Evolutionary conservation across 2,888 invertebrate genomes (phyloP).

Genomic region (Drosophila basisetae): DNA sequence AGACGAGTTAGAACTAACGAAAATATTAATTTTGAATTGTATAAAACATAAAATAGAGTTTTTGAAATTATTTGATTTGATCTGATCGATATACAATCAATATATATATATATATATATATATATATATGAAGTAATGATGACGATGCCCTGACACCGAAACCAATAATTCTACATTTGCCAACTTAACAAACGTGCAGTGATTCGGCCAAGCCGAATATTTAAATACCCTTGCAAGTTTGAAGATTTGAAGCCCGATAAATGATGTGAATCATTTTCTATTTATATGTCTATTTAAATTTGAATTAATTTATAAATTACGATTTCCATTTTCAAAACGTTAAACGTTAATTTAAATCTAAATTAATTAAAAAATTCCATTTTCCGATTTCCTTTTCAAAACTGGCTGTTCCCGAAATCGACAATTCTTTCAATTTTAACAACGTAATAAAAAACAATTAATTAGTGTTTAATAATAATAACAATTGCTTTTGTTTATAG

Average conservation of each 20-base stretch:
- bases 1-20: not conserved
- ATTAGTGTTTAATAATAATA: not conserved
- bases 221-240: conserved; percentile 23
- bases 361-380: not conserved
- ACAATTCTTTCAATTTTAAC: not conserved
- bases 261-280: not conserved
- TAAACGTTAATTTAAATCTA: not conserved
- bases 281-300: not conserved
- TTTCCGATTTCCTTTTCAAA: not conserved
- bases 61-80: not conserved
- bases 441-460: not conserved
- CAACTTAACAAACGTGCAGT: conserved; percentile 8
- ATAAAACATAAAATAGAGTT: not conserved
- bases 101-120: not conserved
- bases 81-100: not conserved
- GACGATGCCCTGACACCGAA: conserved; percentile 8
- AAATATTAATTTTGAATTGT: not conserved
- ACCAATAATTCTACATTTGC: conserved; percentile 16
- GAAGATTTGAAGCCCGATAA: not conserved
- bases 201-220: conserved; percentile 17
- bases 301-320: not conserved
- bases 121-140: not conserved
- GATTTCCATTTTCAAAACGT: not conserved
- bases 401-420: not conserved
- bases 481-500: not conserved